Conservation (phyloP, 1,140 invertebrate genomes). For the Drosophila navojoa region DNA sequence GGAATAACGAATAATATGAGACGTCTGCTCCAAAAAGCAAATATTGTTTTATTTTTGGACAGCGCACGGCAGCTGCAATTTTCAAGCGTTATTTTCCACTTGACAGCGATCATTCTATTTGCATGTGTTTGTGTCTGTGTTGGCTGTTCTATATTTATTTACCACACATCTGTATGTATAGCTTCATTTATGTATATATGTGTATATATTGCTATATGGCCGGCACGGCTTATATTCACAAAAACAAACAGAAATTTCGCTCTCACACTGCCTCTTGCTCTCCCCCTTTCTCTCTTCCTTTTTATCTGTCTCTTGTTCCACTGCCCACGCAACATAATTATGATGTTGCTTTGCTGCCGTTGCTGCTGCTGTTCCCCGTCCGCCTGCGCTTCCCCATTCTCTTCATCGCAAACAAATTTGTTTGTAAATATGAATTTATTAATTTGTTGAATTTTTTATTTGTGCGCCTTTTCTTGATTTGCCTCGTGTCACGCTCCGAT, state of each 20-base stretch:
- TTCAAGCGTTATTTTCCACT: slow-evolving; percentile 66
- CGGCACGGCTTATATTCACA: slow-evolving; percentile 35
- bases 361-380: slow-evolving; percentile 23
- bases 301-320: slow-evolving; percentile 31
- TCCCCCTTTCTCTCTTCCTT: background rate
- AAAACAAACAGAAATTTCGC: slow-evolving; percentile 29
- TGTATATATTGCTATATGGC: slow-evolving; percentile 40
- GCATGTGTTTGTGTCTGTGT: slow-evolving; percentile 29
- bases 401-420: slow-evolving; percentile 20
- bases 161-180: slow-evolving; percentile 18
- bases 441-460: slow-evolving; percentile 37
- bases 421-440: slow-evolving; percentile 52
- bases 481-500: slow-evolving; percentile 80
- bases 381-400: slow-evolving; percentile 10
- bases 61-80: slow-evolving; percentile 66
- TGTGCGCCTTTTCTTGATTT: slow-evolving; percentile 41
- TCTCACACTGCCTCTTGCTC: background rate
- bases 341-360: slow-evolving; percentile 20
- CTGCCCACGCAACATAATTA: slow-evolving; percentile 59
- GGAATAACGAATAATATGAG: slow-evolving; percentile 34
- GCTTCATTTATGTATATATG: slow-evolving; percentile 9
- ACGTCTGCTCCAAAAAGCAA: slow-evolving; percentile 56
- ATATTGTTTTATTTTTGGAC: slow-evolving; percentile 75
- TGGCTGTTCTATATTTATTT: slow-evolving; percentile 77
- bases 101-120: slow-evolving; percentile 20